phyloP scores from a whole-genome alignment of 2,888 invertebrate species.

The Acanthoscelides obtectus region DNA sequence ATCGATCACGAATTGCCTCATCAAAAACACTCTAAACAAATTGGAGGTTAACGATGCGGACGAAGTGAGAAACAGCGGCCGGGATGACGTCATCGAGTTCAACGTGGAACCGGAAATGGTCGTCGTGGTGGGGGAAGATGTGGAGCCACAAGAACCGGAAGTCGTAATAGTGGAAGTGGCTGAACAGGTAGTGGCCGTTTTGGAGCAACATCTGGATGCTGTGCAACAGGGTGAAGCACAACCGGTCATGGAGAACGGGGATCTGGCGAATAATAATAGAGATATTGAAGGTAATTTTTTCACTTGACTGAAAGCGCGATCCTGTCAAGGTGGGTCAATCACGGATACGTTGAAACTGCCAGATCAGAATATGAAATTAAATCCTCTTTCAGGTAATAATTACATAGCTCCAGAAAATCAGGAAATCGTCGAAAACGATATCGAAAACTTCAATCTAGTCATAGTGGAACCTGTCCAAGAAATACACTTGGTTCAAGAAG shows the following conservation, averaged over 20 bases:
- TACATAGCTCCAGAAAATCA: conserved; percentile 15
- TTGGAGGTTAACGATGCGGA: conserved; percentile 8
- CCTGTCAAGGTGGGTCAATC: too few relatives aligned
- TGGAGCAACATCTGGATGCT: conserved; percentile 1
- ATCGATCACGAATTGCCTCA: conserved; percentile 36
- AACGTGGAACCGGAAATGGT: conserved; percentile 3
- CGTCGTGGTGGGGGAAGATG: not conserved
- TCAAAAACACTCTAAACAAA: conserved; percentile 15
- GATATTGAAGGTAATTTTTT: conserved; percentile 49
- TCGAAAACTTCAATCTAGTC: not conserved
- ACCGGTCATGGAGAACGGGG: conserved; percentile 48
- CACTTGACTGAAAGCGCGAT: too few relatives aligned
- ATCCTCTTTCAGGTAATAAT: conserved; percentile 13
- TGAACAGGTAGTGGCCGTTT: conserved; percentile 45
- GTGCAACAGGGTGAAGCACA: not conserved
- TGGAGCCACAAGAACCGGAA: not conserved
- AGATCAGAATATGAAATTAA: too few relatives aligned
- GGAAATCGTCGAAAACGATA: conserved; percentile 10
- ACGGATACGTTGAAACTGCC: too few relatives aligned
- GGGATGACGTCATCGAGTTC: conserved; percentile 14
- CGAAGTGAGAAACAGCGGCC: not conserved
- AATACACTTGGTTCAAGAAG: not conserved
- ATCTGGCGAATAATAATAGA: conserved; percentile 52
- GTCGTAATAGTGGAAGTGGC: conserved; percentile 26
- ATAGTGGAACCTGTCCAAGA: not conserved